Percentiles rank a stretch among this genome's conserved stretches.
Evolutionary conservation across 2,797 vertebrate genomes (phyloP).

Genomic region (Sibirionetta formosa): DNA sequence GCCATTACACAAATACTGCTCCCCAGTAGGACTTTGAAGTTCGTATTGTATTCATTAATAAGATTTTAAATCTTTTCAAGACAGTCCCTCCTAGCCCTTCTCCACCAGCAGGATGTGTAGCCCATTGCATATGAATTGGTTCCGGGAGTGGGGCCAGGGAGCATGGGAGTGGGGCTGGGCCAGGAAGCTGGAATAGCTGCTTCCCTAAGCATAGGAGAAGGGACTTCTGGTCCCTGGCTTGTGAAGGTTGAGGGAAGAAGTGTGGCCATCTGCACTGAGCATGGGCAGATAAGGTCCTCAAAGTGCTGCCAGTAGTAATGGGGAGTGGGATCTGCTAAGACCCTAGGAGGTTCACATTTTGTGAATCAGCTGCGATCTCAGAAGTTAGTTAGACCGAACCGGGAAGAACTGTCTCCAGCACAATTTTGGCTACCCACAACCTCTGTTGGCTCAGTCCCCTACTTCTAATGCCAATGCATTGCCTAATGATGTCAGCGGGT

Average conservation of each 20-base stretch:
- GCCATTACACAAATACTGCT: slow-evolving; percentile 55
- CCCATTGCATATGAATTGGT: slow-evolving; percentile 48
- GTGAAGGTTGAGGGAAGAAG: background rate
- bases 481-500: slow-evolving; percentile 71
- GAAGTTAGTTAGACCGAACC: slow-evolving; percentile 16
- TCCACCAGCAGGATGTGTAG: slow-evolving; percentile 41
- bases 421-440: slow-evolving; percentile 61
- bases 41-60: slow-evolving; percentile 69
- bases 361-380: slow-evolving; percentile 36
- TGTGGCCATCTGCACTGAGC: fast-evolving
- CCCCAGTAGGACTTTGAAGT: slow-evolving; percentile 66
- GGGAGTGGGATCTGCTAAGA: background rate
- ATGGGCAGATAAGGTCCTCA: background rate
- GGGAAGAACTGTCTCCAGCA: slow-evolving; percentile 40
- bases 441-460: slow-evolving; percentile 12
- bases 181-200: background rate
- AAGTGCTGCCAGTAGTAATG: background rate
- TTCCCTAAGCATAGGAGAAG: background rate
- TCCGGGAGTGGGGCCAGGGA: slow-evolving; percentile 30
- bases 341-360: background rate
- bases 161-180: background rate
- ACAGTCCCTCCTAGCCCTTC: slow-evolving; percentile 33
- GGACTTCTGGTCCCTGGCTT: slow-evolving; percentile 7
- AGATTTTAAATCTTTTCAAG: slow-evolving; percentile 58
- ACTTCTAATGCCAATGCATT: slow-evolving; percentile 60